phyloP scores from a whole-genome alignment of 2,888 invertebrate species.

The Cancer borealis region DNA sequence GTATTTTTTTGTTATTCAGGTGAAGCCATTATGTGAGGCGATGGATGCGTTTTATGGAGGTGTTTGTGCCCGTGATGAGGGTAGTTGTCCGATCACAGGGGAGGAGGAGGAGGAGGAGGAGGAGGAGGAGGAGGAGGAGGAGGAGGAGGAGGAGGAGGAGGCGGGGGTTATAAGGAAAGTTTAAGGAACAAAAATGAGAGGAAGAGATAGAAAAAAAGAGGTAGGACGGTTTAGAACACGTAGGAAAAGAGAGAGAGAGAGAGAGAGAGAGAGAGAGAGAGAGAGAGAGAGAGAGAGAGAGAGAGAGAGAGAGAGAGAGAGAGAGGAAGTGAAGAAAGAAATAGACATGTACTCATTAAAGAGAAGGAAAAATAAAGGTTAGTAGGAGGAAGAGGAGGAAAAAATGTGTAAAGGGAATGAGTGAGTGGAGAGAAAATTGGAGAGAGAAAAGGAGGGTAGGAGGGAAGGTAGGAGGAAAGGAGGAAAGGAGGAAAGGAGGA shows the following conservation, averaged over 20 bases:
- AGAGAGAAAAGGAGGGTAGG: not conserved
- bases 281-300: not conserved
- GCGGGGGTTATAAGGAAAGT: not conserved
- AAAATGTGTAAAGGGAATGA: not conserved
- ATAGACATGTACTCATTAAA: not conserved
- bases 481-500: not conserved
- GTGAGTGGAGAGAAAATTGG: not conserved
- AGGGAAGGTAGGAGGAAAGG: not conserved
- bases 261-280: not conserved
- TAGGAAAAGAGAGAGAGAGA: not conserved
- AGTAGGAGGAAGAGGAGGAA: conserved; percentile 1
- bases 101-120: conserved; percentile 28
- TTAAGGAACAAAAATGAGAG: not conserved
- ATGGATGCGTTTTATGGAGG: conserved; percentile 71
- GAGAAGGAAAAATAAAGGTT: not conserved
- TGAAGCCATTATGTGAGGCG: conserved; percentile 68
- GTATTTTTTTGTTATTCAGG: conserved; percentile 72
- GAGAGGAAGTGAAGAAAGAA: not conserved
- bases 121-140: not conserved
- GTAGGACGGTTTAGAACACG: not conserved
- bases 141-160: not conserved
- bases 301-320: not conserved
- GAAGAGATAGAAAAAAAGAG: not conserved
- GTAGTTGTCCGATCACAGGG: conserved; percentile 43
- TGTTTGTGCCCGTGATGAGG: conserved; percentile 70